phyloP scores from a whole-genome alignment of 2,797 vertebrate genomes.

The Moxostoma hubbsi region DNA sequence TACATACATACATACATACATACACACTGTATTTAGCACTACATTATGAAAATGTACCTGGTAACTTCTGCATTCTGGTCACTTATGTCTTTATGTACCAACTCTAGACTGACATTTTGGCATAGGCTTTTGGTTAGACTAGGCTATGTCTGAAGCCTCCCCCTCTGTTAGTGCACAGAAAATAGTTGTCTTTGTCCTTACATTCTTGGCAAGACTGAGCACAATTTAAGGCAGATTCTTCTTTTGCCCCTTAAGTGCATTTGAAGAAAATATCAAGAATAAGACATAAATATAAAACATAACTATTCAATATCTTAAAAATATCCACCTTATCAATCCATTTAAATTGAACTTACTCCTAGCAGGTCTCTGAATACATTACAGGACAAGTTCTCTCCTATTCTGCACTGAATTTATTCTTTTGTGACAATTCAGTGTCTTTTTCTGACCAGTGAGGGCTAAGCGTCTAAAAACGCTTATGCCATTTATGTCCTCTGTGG shows the following conservation, averaged over 20 bases:
- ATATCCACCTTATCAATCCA: background rate
- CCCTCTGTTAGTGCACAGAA: background rate
- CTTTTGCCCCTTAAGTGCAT: background rate
- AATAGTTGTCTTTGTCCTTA: background rate
- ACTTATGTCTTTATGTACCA: slow-evolving; percentile 5
- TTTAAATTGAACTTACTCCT: background rate
- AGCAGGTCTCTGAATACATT: slow-evolving; percentile 12
- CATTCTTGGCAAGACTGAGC: slow-evolving; percentile 4
- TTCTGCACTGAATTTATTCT: background rate
- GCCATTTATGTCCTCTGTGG: background rate
- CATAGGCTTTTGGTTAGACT: background rate
- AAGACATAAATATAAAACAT: background rate
- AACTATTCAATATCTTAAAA: background rate
- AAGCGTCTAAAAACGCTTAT: slow-evolving; percentile 4
- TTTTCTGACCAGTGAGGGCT: slow-evolving; percentile 1
- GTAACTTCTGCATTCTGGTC: slow-evolving; percentile 6
- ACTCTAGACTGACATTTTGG: slow-evolving; percentile 12
- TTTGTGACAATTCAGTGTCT: background rate
- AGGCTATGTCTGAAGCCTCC: background rate
- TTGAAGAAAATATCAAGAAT: background rate
- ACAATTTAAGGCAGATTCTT: background rate
- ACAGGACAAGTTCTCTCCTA: slow-evolving; percentile 1
- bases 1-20: too few relatives aligned
- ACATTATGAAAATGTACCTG: background rate
- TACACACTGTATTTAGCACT: too few relatives aligned